These are phyloP conservation scores for Sorex maritimensis DNA, from an alignment of 2,797 vertebrate species.

Conservation along the genomic window DNA sequence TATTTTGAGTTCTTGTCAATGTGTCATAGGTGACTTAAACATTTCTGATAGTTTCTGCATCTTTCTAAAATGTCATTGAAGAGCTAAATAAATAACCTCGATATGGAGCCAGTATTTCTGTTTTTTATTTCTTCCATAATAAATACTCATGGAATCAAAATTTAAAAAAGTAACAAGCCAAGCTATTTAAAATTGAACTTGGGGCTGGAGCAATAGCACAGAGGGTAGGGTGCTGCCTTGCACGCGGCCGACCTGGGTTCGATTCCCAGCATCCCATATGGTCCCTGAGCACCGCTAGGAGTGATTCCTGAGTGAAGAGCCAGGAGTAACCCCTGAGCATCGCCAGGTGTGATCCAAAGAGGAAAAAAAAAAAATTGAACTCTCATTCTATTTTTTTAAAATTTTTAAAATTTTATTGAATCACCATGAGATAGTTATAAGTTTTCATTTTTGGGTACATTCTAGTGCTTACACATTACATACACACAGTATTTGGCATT, in stretches of 20 bases:
- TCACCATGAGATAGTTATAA: too few species aligned
- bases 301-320: too few species aligned
- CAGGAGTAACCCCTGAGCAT: too few species aligned
- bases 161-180: conserved; percentile 55
- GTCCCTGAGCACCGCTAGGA: too few species aligned
- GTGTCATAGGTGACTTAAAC: conserved; percentile 44
- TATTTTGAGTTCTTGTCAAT: conserved; percentile 37
- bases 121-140: not conserved
- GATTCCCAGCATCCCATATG: too few species aligned
- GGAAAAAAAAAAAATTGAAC: too few species aligned
- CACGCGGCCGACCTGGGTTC: too few species aligned
- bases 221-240: too few species aligned
- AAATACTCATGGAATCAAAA: conserved; percentile 49
- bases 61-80: not conserved
- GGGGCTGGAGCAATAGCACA: too few species aligned
- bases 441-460: not conserved
- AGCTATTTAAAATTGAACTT: conserved; percentile 49
- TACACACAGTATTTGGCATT: conserved; percentile 26
- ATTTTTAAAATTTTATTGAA: too few species aligned
- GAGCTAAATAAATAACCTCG: conserved; percentile 26
- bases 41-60: conserved; percentile 41
- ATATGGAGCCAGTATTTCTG: conserved; percentile 44
- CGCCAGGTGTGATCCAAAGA: too few species aligned
- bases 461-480: not conserved
- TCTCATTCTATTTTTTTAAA: too few species aligned